These are phyloP conservation scores for Brotula barbata DNA, from an alignment of 2,797 vertebrate genomes.

Conservation along the genomic window DNA sequence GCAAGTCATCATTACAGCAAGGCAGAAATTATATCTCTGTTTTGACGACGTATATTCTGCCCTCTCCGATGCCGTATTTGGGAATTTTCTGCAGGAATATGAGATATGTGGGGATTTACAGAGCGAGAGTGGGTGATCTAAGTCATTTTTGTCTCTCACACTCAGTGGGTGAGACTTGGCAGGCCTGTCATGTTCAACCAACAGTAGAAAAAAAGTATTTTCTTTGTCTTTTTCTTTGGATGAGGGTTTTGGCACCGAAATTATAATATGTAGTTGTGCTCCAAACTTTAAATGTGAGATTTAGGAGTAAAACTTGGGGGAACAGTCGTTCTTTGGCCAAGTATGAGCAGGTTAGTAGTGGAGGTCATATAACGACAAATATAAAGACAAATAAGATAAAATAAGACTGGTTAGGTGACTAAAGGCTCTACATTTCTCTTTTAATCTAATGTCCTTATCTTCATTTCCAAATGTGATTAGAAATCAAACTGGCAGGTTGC, in stretches of 20 bases:
- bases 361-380: no score
- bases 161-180: slow-evolving; percentile 55
- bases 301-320: not conserved
- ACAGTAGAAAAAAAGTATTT: slow-evolving; percentile 31
- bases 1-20: no score
- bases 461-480: not conserved
- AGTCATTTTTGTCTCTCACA: slow-evolving; percentile 51
- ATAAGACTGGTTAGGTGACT: no score
- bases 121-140: slow-evolving; percentile 49
- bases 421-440: no score
- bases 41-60: slow-evolving; percentile 29
- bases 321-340: slow-evolving; percentile 32
- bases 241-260: slow-evolving; percentile 9
- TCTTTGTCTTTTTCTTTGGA: slow-evolving; percentile 35
- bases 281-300: not conserved
- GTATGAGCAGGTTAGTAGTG: slow-evolving; percentile 6
- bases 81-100: slow-evolving; percentile 42
- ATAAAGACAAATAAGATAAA: no score
- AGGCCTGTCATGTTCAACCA: slow-evolving; percentile 59
- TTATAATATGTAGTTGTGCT: not conserved
- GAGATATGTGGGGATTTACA: slow-evolving; percentile 22
- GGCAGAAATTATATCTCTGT: not conserved
- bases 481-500: no score
- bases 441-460: not conserved
- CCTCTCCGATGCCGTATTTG: slow-evolving; percentile 39